Evolutionary conservation across 2,888 invertebrate species (phyloP).

Genomic region (Ochlodes sylvanus): DNA sequence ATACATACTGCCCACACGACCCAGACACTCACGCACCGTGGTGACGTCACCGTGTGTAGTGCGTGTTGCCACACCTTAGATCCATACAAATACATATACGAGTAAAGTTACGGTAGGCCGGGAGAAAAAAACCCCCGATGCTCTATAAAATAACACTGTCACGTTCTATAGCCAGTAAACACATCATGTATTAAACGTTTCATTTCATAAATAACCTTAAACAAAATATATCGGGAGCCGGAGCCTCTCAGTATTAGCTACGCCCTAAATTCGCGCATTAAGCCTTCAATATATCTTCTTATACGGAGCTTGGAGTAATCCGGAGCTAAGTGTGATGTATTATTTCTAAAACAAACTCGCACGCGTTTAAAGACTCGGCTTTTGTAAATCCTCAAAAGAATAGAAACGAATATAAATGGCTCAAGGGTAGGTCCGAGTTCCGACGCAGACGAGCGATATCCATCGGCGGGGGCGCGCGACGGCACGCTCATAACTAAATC

Average conservation of each 20-base stretch:
- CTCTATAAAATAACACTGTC: not conserved
- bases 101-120: no score
- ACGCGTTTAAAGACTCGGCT: constrained; percentile 41
- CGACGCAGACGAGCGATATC: not conserved
- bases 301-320: constrained; percentile 66
- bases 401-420: constrained; percentile 22
- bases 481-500: no score
- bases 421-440: not conserved
- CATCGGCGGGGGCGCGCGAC: not conserved
- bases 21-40: no score
- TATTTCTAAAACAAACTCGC: constrained; percentile 63
- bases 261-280: constrained; percentile 45
- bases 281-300: constrained; percentile 68
- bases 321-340: constrained; percentile 74
- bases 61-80: no score
- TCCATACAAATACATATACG: no score
- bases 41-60: no score
- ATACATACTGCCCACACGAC: constrained; percentile 7
- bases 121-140: no score
- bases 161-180: not conserved
- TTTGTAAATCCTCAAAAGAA: constrained; percentile 41
- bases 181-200: not conserved
- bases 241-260: constrained; percentile 26
- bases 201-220: constrained; percentile 15
- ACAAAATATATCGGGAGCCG: constrained; percentile 21